Base-by-base conservation (phyloP, 2,888 invertebrate species). In the Sipha maydis region DNA sequence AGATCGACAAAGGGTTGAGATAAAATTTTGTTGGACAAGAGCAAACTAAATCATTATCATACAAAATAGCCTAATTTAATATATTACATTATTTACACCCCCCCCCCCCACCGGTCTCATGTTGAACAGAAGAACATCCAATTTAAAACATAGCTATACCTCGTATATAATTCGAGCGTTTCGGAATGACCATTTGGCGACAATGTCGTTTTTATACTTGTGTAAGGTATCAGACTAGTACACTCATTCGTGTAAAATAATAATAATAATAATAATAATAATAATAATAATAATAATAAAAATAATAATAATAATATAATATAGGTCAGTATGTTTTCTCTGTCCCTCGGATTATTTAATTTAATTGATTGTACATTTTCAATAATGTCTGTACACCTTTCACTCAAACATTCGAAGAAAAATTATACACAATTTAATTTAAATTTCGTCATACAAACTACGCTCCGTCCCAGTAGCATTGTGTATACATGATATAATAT, bases 61-160 rank as follows among this genome's bases (percentile, higher is more conserved):
- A 84, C 56, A 75, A 75, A 75, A 61, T 31, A 54, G 21, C 71
- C 69, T 48, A 54, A 83, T 34, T 61, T n/a, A n/a, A 28, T 76
- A 75, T 61, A 84, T 61, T 84, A 84, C 83, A 84, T 61, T 84
- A 61, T 84, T 21, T 84, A 84, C 75, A 84, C 71, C 61, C 83
- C 56, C 28, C n/a, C n/a, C n/a, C n/a, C n/a, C n/a, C n/a, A n/a
- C n/a, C 4, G 61, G 34, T 34, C 34, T n/a, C 19, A 31, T 21
- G 38, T 38, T 48, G 75, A 61, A 14, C 56, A 75, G 28, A 75
- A 61, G 38, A 31, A 71, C 31, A n/a, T n/a, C 17, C 11, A 56
- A 34, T 48, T 54, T n/a, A 73, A 54, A 73, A 11, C 28, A 34
- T 61, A 34, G 4, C 34, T 34, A 34, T 4, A 79, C 34, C 78